phyloP scores from a whole-genome alignment of 2,113 vertebrate species.

The Bubo bubo region DNA sequence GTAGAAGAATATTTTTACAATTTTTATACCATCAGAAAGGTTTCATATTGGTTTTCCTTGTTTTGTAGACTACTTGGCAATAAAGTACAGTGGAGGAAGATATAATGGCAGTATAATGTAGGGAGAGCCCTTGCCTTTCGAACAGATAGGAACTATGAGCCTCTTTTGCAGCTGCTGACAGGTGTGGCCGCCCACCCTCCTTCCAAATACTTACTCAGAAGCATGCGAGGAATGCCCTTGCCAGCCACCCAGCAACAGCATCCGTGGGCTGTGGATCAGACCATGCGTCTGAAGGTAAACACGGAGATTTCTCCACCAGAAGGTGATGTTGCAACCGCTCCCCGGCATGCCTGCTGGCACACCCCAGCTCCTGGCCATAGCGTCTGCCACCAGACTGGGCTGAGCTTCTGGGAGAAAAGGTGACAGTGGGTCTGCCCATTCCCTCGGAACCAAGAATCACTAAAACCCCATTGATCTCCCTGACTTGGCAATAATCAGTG shows the following conservation, averaged over 20 bases:
- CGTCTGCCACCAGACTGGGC: not conserved
- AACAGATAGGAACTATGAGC: not conserved
- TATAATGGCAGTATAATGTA: not conserved
- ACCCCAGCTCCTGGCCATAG: not conserved
- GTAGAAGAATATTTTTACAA: not conserved
- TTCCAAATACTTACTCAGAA: not conserved
- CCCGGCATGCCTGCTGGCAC: not conserved
- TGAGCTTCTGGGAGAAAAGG: not conserved
- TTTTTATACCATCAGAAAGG: not conserved
- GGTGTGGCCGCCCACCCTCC: not conserved
- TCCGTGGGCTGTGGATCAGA: rapidly evolving
- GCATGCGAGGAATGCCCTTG: not conserved
- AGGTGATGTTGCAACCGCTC: not conserved
- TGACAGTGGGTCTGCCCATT: not conserved
- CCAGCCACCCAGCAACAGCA: not conserved
- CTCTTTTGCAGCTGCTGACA: not conserved
- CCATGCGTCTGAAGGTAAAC: not conserved
- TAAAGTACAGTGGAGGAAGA: not conserved
- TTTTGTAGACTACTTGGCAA: not conserved
- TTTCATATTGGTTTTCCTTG: not conserved
- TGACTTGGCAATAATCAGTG: not conserved
- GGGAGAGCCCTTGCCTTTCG: not conserved
- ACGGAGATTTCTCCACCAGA: not conserved
- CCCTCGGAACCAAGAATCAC: not conserved
- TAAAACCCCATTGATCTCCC: not conserved